phyloP scores from a whole-genome alignment of 2,797 vertebrate genomes.

The Botia almorhae region DNA sequence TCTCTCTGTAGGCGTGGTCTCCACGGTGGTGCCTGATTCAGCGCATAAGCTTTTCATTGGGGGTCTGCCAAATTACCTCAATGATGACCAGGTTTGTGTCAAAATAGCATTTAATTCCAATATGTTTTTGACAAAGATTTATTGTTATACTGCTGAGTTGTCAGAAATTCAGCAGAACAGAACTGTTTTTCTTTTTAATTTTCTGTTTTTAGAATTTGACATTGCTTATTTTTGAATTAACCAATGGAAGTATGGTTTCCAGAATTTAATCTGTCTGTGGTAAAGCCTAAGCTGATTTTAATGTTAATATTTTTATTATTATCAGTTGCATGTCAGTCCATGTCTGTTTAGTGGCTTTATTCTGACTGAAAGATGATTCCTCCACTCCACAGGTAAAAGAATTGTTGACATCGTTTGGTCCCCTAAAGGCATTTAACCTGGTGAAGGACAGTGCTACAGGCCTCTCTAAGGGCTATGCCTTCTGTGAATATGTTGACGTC shows the following conservation, averaged over 20 bases:
- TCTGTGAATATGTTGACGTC: slow-evolving; percentile 96
- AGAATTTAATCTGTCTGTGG: too few species aligned
- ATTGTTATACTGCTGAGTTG: background rate
- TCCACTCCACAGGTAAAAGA: slow-evolving; percentile 85
- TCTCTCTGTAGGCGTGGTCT: slow-evolving; percentile 84
- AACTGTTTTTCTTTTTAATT: too few species aligned
- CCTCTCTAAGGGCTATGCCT: slow-evolving; percentile 93
- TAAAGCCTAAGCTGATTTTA: too few species aligned
- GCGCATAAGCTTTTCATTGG: slow-evolving; percentile 95
- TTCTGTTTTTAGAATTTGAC: too few species aligned
- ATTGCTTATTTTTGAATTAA: too few species aligned
- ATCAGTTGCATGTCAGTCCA: too few species aligned
- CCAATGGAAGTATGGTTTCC: too few species aligned
- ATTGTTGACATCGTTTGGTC: slow-evolving; percentile 90
- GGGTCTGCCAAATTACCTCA: slow-evolving; percentile 92
- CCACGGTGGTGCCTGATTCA: slow-evolving; percentile 93
- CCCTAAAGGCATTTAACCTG: slow-evolving; percentile 93
- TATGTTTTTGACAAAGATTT: background rate
- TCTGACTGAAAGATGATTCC: background rate
- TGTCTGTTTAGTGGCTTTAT: background rate
- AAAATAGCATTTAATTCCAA: background rate
- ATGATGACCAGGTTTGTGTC: slow-evolving; percentile 89
- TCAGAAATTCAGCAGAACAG: too few species aligned
- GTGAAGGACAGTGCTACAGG: slow-evolving; percentile 95
- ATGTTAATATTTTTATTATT: too few species aligned